Evolutionary conservation across 64 coral and sea anemone species (phyloP).

Genomic region (Trachythela sp.): DNA sequence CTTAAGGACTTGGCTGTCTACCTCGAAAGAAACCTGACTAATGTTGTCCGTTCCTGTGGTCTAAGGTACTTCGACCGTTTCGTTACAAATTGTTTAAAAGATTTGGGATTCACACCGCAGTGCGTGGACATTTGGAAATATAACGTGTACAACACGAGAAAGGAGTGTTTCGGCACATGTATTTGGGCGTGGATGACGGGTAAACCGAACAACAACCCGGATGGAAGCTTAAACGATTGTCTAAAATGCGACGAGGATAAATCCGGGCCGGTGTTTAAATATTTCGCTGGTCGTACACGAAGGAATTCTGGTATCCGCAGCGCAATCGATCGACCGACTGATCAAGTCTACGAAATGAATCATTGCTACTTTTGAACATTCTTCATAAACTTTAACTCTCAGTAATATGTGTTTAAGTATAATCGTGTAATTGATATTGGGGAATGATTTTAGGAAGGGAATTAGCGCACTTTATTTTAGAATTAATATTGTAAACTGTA

Average conservation of each 20-base stretch:
- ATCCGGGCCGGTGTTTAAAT: background rate
- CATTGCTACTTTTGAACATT: background rate
- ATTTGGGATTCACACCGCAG: background rate
- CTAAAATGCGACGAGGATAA: constrained; percentile 3
- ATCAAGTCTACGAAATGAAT: background rate
- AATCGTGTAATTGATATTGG: too few species aligned
- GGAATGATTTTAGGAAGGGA: too few species aligned
- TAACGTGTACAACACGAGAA: background rate
- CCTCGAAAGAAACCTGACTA: constrained; percentile 5
- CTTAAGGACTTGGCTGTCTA: background rate
- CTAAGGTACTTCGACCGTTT: background rate
- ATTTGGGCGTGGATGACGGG: background rate
- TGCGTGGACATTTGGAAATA: background rate
- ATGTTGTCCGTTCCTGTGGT: background rate
- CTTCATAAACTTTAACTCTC: background rate
- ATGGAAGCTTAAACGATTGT: background rate
- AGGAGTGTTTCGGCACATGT: background rate
- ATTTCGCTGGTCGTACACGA: constrained; percentile 2
- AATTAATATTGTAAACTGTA: too few species aligned
- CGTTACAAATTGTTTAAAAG: background rate
- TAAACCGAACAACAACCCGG: background rate
- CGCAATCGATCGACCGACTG: background rate
- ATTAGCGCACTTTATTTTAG: too few species aligned
- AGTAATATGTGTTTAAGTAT: too few species aligned
- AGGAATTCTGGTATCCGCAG: background rate